A percentile compares a stretch with the other conserved stretches of the same genome.
Conservation (phyloP, 2,113 vertebrate species). For the Anolis sagrei region DNA sequence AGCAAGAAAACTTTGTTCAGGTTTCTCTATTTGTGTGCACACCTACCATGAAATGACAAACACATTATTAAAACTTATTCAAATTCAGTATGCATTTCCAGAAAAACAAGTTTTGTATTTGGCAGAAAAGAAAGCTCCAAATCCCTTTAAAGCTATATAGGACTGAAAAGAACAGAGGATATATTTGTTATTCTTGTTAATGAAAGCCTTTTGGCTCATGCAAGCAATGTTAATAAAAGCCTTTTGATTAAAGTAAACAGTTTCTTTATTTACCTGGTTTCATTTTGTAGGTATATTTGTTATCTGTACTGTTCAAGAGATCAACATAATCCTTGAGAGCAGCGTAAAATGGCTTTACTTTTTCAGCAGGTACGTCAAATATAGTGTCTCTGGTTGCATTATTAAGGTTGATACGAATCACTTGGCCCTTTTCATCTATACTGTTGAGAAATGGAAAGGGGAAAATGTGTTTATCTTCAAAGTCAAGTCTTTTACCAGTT, state of each 20-base stretch:
- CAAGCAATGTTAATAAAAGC: conserved; percentile 2
- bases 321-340: conserved; percentile 86
- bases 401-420: conserved; percentile 89
- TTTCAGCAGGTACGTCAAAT: conserved; percentile 86
- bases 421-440: conserved; percentile 77
- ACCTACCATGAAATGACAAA: background rate
- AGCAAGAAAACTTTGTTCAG: background rate
- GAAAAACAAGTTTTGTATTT: background rate
- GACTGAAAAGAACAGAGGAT: background rate
- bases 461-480: conserved; percentile 5
- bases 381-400: conserved; percentile 91
- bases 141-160: background rate
- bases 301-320: conserved; percentile 83
- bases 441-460: conserved; percentile 70
- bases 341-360: conserved; percentile 90
- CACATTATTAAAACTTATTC: background rate
- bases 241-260: background rate
- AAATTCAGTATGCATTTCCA: background rate
- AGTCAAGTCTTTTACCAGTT: background rate
- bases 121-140: background rate
- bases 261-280: conserved; percentile 84
- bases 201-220: conserved; percentile 2
- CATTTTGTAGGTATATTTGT: conserved; percentile 86
- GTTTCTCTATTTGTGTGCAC: background rate
- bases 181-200: background rate